These are phyloP conservation scores for Microcebus tavaratra DNA, from an alignment of 2,113 vertebrate genomes.

Conservation along the genomic window DNA sequence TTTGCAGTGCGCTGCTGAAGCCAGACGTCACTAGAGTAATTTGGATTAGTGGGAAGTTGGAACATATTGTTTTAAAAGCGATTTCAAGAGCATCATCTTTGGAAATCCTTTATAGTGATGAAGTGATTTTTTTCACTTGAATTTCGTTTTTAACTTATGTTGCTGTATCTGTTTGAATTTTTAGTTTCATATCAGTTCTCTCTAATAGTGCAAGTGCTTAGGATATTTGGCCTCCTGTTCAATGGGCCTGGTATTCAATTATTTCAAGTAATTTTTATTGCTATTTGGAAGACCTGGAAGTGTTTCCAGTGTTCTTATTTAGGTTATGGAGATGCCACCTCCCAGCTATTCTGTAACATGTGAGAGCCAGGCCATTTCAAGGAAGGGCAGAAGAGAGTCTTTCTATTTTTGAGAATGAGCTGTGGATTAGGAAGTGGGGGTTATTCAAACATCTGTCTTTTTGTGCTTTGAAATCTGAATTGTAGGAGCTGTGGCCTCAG, in stretches of 20 bases:
- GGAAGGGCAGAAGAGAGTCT: background rate
- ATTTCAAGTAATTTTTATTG: background rate
- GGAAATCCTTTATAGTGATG: slow-evolving; percentile 61
- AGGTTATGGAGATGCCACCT: background rate
- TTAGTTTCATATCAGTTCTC: slow-evolving; percentile 31
- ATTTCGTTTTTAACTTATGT: slow-evolving; percentile 53
- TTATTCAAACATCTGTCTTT: background rate
- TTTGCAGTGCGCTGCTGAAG: slow-evolving; percentile 53
- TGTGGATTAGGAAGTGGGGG: background rate
- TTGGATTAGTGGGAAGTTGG: slow-evolving; percentile 68
- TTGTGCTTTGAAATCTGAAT: background rate
- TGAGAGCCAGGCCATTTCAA: background rate
- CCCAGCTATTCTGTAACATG: background rate
- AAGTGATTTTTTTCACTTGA: slow-evolving; percentile 17
- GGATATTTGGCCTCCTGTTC: background rate
- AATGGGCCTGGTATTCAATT: background rate
- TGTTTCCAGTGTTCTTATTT: background rate
- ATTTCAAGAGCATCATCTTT: slow-evolving; percentile 68
- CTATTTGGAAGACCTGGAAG: background rate
- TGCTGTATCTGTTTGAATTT: slow-evolving; percentile 12
- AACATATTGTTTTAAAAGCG: slow-evolving; percentile 58
- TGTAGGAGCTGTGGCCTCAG: background rate
- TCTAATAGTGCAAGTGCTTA: background rate
- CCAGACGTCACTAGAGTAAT: slow-evolving; percentile 51
- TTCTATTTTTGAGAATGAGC: background rate